Base-by-base conservation (phyloP, 2,797 vertebrate genomes). In the Cirrhinus mrigala region DNA sequence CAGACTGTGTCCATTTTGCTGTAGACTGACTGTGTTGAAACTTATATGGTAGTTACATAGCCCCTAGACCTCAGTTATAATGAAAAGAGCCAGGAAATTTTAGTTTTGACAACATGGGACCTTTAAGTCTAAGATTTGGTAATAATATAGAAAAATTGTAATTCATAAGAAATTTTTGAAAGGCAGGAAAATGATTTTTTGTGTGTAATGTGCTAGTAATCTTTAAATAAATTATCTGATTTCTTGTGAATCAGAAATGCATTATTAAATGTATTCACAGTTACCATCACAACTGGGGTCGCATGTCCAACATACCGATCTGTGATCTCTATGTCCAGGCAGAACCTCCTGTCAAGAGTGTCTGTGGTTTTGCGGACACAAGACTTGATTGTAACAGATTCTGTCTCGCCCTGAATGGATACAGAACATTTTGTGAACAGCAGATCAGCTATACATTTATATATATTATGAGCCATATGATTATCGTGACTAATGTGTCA, bases 251-350 rank as follows among this genome's bases (percentile, higher is more conserved):
- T 37, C 20, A 56, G 12, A 77, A 77, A 58, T 4, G 6, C 18
- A 15, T 76, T 5, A 75, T 56, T 37, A 8, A 12, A 40, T 77
- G n/a, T 56, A 58, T 77, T 76, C 27, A 37, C 52, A 46, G n/a
- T 16, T 48, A 73, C 24, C 9, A 75, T 58, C 14, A 15, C 3
- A 56, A 22, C 22, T 56, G 15, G 15, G 46, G 33, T 11, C 29
- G 15, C 12, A 77, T 18, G 62, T 44, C 71, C 4, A 37, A 85
- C 90, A 90, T 96, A 99, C 98, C 97, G 94, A 91, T 99, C 98
- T 80, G 96, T 95, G 90, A 97, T 96, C 93, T 99, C 98, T 0
- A 99, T 93, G 54, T 99, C 98, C 81, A 99, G 96, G 91, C 98
- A 99, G 94, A 99, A 99, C 83, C 98, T 94, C 87, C 97, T 94